Percentiles rank a stretch among this genome's conserved stretches.
Conservation (phyloP, 2,797 vertebrate species). For the Atherinosoma microstoma region DNA sequence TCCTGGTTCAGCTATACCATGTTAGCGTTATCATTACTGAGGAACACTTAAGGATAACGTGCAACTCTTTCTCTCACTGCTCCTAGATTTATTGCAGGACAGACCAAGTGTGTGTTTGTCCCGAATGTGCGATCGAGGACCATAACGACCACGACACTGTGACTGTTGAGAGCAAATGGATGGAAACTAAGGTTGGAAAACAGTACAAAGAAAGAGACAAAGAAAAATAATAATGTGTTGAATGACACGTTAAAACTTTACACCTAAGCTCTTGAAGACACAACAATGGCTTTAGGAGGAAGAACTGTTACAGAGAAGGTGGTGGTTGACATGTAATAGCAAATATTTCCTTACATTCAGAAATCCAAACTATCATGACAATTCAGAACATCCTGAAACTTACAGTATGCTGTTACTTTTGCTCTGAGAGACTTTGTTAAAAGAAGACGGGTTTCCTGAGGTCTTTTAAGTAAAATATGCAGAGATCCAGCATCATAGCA, state of each 20-base stretch:
- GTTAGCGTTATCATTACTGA: not conserved
- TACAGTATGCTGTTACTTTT: too few species aligned
- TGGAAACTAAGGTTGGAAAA: constrained; percentile 69
- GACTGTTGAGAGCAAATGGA: constrained; percentile 71
- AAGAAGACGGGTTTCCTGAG: too few species aligned
- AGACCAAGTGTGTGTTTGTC: constrained; percentile 73
- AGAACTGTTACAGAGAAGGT: not conserved
- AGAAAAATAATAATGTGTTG: not conserved
- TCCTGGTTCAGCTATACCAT: not conserved
- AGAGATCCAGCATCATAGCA: too few species aligned
- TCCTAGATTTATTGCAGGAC: constrained; percentile 74
- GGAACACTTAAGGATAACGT: not conserved
- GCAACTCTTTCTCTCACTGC: not conserved
- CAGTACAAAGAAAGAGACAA: not conserved
- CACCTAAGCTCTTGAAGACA: not conserved
- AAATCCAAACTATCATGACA: too few species aligned
- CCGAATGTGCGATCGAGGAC: constrained; percentile 60
- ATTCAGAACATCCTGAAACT: too few species aligned
- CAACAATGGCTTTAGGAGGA: not conserved
- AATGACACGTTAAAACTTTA: not conserved
- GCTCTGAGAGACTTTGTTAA: too few species aligned
- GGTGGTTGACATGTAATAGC: not conserved
- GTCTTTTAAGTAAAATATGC: too few species aligned
- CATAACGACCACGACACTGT: constrained; percentile 73
- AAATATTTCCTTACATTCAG: constrained; percentile 2